These are phyloP conservation scores for Clarias laeviceps DNA, from an alignment of 2,797 vertebrate genomes.

Conservation along the genomic window DNA sequence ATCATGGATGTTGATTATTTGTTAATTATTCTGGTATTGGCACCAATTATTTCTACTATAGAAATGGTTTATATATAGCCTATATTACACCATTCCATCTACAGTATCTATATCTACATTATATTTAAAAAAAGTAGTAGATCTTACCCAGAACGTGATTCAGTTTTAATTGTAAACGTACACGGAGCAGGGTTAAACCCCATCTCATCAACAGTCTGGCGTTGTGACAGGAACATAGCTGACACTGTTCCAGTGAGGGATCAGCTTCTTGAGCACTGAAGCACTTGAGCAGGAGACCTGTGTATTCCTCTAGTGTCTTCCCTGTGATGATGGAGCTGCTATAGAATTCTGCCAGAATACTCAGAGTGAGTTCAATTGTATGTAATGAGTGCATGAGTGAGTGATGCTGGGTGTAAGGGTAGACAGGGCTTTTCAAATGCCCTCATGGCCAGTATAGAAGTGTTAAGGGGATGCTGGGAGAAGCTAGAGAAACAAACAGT, in stretches of 20 bases:
- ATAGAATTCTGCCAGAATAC: constrained; percentile 7
- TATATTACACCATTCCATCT: no score
- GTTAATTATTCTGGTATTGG: neutral
- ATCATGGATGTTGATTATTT: neutral
- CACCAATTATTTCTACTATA: neutral
- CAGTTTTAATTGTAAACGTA: constrained; percentile 10
- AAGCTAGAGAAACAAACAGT: neutral
- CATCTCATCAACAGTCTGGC: constrained; percentile 43
- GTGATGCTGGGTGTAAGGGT: neutral
- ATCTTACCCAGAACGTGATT: neutral
- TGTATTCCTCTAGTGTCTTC: constrained; percentile 1
- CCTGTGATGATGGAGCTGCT: constrained; percentile 19
- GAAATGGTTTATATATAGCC: neutral
- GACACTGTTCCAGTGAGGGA: constrained; percentile 20
- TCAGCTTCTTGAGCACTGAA: neutral
- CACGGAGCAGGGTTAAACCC: constrained; percentile 15
- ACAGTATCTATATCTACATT: neutral
- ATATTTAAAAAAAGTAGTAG: neutral
- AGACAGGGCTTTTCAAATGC: neutral
- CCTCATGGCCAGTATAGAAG: neutral
- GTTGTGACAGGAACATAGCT: constrained; percentile 41
- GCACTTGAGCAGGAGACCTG: constrained; percentile 7
- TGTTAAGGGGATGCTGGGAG: neutral
- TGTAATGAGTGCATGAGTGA: neutral
- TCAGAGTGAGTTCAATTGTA: neutral